Base-by-base conservation (phyloP, 2,888 invertebrate genomes). In the Lamellibrachia satsuma region DNA sequence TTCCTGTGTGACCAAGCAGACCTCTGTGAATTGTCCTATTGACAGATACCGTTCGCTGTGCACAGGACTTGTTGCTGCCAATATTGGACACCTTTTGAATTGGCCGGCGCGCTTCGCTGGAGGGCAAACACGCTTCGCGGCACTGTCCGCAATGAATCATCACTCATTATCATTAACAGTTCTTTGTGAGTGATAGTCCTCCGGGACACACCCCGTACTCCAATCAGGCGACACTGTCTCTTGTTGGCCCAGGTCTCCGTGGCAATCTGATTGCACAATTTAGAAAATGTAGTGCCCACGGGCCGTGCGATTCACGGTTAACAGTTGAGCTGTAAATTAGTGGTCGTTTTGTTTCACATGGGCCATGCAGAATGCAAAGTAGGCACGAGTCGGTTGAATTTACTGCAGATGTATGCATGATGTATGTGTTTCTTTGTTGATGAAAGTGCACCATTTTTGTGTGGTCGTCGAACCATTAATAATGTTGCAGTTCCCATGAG, bases 21-120 rank as follows among this genome's bases (percentile, higher is more conserved):
- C 8, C 7, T 55, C 55, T 55, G 55, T 75, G 60, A 4, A 22
- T 75, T 75, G 75, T 75, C n/a, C 75, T 75, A 15, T 75, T 75
- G 75, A 75, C 75, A 22, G 22, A 75, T 22, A 15, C 6, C 22
- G 75, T 75, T n/a, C n/a, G 15, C n/a, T 3, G 22, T 22, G 75
- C 22, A 75, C 22, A 22, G 22, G 75, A 75, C 75, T 15, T 75
- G 75, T 75, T 75, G 75, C 75, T 6, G 75, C 75, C 75, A 75
- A 75, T 75, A 75, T 75, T 75, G 75, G 75, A 75, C 75, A 75
- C 75, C 75, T 75, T 75, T 75, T 75, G 75, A 75, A 75, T 75
- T 22, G 75, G 75, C 75, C n/a, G 75, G 75, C 22, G 22, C n/a
- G 75, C 22, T 75, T 75, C 22, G n/a, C 75, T 75, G 75, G 75